Evolutionary conservation across 2,797 vertebrate species (phyloP).

Genomic region (Poecilia wingei): DNA sequence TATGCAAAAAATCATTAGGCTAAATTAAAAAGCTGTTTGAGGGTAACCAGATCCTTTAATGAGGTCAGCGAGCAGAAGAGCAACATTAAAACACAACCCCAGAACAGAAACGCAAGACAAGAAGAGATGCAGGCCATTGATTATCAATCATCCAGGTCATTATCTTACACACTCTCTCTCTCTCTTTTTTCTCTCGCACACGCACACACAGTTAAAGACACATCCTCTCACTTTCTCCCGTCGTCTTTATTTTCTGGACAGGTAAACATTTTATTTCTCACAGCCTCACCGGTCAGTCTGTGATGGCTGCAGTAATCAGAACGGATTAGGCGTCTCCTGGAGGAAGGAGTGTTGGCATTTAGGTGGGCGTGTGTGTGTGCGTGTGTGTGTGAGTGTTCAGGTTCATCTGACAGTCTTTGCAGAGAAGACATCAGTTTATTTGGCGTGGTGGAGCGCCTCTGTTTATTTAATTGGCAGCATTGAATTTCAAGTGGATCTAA

Average conservation of each 20-base stretch:
- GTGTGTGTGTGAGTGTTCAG: conserved; percentile 43
- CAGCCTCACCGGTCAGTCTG: conserved; percentile 56
- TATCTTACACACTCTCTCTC: conserved; percentile 67
- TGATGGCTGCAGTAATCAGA: conserved; percentile 62
- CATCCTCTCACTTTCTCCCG: conserved; percentile 48
- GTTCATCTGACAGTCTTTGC: conserved; percentile 64
- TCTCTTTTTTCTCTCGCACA: conserved; percentile 1
- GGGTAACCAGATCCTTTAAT: conserved; percentile 87
- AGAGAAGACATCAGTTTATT: conserved; percentile 69
- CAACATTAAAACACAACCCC: conserved; percentile 85
- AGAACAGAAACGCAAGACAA: conserved; percentile 82
- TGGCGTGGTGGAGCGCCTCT: conserved; percentile 63
- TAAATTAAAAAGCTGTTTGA: conserved; percentile 90
- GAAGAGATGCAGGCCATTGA: conserved; percentile 79
- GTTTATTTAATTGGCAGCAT: conserved; percentile 74
- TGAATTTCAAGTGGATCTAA: conserved; percentile 79
- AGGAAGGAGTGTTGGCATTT: conserved; percentile 55
- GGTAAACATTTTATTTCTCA: conserved; percentile 57
- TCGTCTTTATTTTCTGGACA: conserved; percentile 55
- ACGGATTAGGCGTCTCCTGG: conserved; percentile 39
- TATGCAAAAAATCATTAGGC: conserved; percentile 88
- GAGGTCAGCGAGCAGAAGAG: conserved; percentile 81
- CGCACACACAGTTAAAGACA: conserved; percentile 37
- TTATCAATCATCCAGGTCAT: conserved; percentile 86
- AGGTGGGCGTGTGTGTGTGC: conserved; percentile 36